phyloP scores from a whole-genome alignment of 2,888 invertebrate species.

The Campopleginae sp. region DNA sequence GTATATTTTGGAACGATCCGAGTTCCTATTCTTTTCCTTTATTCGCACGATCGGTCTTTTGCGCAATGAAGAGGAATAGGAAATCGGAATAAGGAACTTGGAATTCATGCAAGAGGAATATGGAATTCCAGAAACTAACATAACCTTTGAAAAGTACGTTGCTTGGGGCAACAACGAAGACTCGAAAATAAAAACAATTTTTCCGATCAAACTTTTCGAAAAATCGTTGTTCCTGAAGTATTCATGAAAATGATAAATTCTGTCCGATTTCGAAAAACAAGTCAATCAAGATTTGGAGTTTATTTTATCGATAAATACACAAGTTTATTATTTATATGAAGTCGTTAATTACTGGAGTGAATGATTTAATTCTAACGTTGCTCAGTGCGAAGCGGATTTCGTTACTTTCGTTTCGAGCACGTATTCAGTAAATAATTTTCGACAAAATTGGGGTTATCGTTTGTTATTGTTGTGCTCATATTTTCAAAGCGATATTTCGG shows the following conservation, averaged over 20 bases:
- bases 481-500: neutral
- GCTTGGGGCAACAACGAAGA: neutral
- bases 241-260: neutral
- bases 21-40: neutral
- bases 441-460: neutral
- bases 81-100: neutral
- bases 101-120: conserved; percentile 13
- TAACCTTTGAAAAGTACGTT: neutral
- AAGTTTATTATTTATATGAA: neutral
- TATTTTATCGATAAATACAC: neutral
- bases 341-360: neutral
- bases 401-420: neutral
- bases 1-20: neutral
- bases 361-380: neutral
- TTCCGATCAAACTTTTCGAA: neutral
- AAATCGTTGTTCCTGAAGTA: neutral
- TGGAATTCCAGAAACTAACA: conserved; percentile 9
- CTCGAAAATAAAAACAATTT: neutral
- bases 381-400: neutral
- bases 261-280: too few species aligned
- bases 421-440: neutral
- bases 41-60: conserved; percentile 37
- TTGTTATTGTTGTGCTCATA: neutral
- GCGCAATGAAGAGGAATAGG: neutral
- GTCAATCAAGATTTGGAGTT: neutral